These are phyloP conservation scores for Clanis bilineata DNA, from an alignment of 2,888 invertebrate species.

Conservation along the genomic window DNA sequence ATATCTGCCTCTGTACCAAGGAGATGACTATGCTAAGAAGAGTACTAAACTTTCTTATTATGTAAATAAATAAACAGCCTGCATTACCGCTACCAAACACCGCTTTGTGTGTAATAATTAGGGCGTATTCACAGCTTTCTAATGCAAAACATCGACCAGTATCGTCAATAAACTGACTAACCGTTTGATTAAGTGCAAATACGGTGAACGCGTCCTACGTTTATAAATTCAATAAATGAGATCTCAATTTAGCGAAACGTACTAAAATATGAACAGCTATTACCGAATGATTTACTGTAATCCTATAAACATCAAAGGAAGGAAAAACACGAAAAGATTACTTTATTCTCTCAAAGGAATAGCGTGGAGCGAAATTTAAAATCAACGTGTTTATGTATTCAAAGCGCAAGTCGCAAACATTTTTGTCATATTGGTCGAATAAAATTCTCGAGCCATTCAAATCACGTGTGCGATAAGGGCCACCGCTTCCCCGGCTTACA, in stretches of 20 bases:
- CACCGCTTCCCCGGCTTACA: conserved; percentile 60
- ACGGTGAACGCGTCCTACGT: not conserved
- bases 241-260: not conserved
- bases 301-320: not conserved
- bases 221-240: conserved; percentile 1
- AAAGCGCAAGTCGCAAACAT: conserved; percentile 65
- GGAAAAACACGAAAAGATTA: conserved; percentile 1
- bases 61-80: not conserved
- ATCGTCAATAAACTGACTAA: not conserved
- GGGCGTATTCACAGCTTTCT: not conserved
- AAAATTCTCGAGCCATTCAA: conserved; percentile 60
- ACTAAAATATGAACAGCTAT: not conserved
- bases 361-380: conserved; percentile 29
- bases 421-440: conserved; percentile 68
- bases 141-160: not conserved
- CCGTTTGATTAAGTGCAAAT: not conserved
- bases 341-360: conserved; percentile 11
- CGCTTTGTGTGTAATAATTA: not conserved
- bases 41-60: not conserved
- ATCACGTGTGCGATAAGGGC: conserved; percentile 71
- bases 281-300: not conserved
- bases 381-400: conserved; percentile 55
- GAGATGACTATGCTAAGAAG: too few species aligned
- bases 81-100: not conserved
- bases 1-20: too few species aligned